These are phyloP conservation scores for Solenopsis fugax DNA, from an alignment of 1,140 invertebrate species.

Conservation along the genomic window DNA sequence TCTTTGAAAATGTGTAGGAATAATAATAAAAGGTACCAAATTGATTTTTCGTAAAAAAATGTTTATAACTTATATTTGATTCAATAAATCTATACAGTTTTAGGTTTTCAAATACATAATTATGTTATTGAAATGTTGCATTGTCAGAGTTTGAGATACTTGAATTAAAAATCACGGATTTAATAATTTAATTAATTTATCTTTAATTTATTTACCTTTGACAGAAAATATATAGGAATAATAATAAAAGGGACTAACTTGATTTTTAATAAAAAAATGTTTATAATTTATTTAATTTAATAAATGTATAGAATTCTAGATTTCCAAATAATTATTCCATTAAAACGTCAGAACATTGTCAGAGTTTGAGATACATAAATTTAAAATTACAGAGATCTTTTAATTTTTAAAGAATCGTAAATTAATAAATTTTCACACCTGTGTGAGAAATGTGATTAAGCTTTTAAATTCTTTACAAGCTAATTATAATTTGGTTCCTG, in stretches of 20 bases:
- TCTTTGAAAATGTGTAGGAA: not conserved
- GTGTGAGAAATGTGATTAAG: not conserved
- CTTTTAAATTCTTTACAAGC: not conserved
- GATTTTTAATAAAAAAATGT: not conserved
- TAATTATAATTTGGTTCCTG: not conserved
- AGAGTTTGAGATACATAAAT: not conserved
- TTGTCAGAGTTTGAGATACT: too few relatives aligned
- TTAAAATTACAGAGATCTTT: not conserved
- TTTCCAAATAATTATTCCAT: not conserved
- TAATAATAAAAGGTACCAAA: not conserved
- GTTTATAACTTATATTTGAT: not conserved
- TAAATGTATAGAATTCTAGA: not conserved
- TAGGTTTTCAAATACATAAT: too few relatives aligned
- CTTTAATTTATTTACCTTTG: not conserved
- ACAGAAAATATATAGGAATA: not conserved
- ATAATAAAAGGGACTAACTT: conserved; percentile 10
- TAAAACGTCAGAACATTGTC: not conserved
- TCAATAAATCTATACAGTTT: too few relatives aligned
- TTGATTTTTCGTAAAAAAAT: not conserved
- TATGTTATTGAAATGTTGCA: too few relatives aligned
- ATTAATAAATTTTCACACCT: not conserved
- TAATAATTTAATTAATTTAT: too few relatives aligned
- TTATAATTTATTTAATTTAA: not conserved
- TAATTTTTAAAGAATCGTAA: not conserved
- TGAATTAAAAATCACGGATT: too few relatives aligned